Evolutionary conservation across 2,888 invertebrate genomes (phyloP).

Genomic region (Noctua pronuba): DNA sequence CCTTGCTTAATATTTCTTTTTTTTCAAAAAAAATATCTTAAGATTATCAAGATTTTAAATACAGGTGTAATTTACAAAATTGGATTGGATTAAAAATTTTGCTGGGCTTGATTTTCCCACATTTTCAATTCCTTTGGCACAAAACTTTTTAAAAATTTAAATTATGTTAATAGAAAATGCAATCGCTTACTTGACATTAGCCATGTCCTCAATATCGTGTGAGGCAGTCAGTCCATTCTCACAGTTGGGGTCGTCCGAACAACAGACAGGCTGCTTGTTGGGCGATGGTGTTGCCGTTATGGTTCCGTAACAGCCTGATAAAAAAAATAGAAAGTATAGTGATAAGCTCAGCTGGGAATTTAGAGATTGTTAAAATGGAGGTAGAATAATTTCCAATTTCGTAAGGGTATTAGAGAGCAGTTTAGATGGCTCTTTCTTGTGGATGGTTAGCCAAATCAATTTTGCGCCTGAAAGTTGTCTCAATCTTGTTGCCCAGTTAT

Average conservation of each 20-base stretch:
- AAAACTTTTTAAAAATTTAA: background rate
- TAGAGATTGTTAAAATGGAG: background rate
- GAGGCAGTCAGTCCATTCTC: slow-evolving; percentile 73
- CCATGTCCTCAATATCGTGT: slow-evolving; percentile 92
- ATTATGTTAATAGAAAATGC: background rate
- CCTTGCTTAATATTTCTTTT: background rate
- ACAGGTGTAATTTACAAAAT: background rate
- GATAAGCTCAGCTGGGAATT: background rate
- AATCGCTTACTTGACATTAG: slow-evolving; percentile 72
- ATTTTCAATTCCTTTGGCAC: background rate
- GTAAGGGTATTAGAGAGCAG: background rate
- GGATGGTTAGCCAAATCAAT: background rate
- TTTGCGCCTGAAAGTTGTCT: background rate
- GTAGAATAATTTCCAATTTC: background rate
- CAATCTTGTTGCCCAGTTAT: background rate
- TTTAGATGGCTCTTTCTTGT: background rate
- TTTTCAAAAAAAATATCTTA: background rate
- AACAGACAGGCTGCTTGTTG: slow-evolving; percentile 77
- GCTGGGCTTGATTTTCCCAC: background rate
- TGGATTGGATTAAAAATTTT: background rate
- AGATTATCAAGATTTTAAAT: background rate
- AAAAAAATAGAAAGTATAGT: background rate
- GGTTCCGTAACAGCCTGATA: slow-evolving; percentile 74
- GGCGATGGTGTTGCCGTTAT: slow-evolving; percentile 84
- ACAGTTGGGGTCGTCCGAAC: slow-evolving; percentile 83